Percentiles rank a stretch among this genome's conserved stretches.
Conservation (phyloP, 2,888 invertebrate species). For the Drosophila maculinotata region DNA sequence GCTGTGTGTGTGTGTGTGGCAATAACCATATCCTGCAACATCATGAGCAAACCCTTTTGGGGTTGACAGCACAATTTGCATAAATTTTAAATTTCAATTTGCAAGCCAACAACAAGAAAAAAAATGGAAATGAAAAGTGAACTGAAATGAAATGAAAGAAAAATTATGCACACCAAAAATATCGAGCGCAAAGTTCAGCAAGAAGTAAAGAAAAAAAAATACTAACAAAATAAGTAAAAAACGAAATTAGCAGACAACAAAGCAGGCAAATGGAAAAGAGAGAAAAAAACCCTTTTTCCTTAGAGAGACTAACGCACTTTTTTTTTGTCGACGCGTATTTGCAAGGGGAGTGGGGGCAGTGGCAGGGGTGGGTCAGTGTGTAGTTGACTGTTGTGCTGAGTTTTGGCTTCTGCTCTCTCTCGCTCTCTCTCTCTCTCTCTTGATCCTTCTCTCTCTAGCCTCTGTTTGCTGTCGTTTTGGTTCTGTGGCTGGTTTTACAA, state of each 20-base stretch:
- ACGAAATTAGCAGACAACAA: conserved; percentile 79
- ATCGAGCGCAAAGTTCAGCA: conserved; percentile 32
- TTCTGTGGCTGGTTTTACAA: conserved; percentile 72
- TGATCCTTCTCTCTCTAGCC: conserved; percentile 14
- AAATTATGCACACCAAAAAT: conserved; percentile 44
- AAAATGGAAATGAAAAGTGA: conserved; percentile 44
- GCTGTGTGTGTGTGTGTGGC: conserved; percentile 37
- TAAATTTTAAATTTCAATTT: conserved; percentile 81
- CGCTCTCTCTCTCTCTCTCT: neutral
- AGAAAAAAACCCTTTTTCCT: conserved; percentile 1
- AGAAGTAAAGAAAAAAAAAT: conserved; percentile 19
- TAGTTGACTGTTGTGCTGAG: conserved; percentile 30
- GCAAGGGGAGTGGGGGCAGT: neutral
- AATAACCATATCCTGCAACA: conserved; percentile 61
- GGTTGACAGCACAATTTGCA: conserved; percentile 78
- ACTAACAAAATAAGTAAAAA: conserved; percentile 21
- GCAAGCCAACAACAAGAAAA: conserved; percentile 47
- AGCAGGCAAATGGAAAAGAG: conserved; percentile 20
- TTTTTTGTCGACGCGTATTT: conserved; percentile 4
- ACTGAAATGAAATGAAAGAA: conserved; percentile 55
- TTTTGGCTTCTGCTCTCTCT: conserved; percentile 29
- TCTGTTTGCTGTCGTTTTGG: conserved; percentile 23
- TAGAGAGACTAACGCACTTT: conserved; percentile 49
- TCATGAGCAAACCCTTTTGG: conserved; percentile 58
- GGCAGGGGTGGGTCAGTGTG: conserved; percentile 41